Conservation (phyloP, 2,888 invertebrate genomes). For the Acanthoscelides obtectus region DNA sequence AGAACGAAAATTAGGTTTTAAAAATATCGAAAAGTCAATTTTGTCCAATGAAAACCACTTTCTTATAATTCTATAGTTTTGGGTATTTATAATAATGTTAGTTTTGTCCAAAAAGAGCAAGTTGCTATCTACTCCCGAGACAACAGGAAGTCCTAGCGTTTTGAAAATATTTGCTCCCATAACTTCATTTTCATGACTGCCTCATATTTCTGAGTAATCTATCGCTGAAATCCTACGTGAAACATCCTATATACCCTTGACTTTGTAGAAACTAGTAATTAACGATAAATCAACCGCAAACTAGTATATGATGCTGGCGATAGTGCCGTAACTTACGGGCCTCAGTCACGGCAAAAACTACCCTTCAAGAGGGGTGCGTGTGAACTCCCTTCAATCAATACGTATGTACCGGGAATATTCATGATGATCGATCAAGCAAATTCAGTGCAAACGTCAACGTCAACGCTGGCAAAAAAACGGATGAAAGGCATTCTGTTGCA, state of each 20-base stretch:
- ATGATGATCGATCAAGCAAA: conserved; percentile 43
- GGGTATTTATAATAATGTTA: too few relatives aligned
- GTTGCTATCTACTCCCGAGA: too few relatives aligned
- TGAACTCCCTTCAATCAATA: not conserved
- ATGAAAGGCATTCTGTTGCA: not conserved
- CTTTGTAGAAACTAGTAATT: not conserved
- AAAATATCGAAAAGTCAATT: too few relatives aligned
- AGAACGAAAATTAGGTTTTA: too few relatives aligned
- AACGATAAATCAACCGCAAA: not conserved
- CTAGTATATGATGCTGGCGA: not conserved
- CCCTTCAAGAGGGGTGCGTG: not conserved
- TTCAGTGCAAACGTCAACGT: conserved; percentile 35
- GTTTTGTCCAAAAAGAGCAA: too few relatives aligned
- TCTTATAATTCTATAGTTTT: too few relatives aligned
- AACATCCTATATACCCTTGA: not conserved
- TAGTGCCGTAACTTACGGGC: not conserved
- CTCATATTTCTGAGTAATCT: too few relatives aligned
- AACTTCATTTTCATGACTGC: too few relatives aligned
- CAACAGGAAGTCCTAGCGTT: too few relatives aligned
- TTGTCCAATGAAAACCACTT: too few relatives aligned
- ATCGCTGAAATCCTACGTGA: too few relatives aligned
- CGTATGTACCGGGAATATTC: conserved; percentile 18
- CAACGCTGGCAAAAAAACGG: not conserved
- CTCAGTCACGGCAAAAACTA: not conserved
- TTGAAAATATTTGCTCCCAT: too few relatives aligned